Evolutionary conservation across 2,113 vertebrate species (phyloP).

Genomic region (Sarotherodon lohbergeri): DNA sequence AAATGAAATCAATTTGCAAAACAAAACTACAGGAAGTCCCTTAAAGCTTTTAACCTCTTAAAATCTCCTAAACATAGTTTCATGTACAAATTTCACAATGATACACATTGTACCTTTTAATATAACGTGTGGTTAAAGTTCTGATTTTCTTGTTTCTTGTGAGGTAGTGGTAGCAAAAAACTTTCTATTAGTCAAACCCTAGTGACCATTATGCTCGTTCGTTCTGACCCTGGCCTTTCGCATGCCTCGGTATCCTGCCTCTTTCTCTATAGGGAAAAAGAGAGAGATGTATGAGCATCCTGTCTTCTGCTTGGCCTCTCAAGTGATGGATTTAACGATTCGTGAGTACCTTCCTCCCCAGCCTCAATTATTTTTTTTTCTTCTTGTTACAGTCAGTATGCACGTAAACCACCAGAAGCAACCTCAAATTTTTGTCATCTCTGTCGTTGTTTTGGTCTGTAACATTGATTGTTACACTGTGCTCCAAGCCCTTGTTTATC

Average conservation of each 20-base stretch:
- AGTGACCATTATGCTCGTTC: conserved; percentile 72
- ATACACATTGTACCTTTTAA: neutral
- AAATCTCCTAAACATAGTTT: neutral
- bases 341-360: conserved; percentile 96
- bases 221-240: conserved; percentile 95
- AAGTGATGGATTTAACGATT: conserved; percentile 99
- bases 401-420: conserved; percentile 65
- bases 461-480: conserved; percentile 31
- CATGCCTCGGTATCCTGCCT: conserved; percentile 88
- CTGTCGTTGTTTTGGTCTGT: conserved; percentile 83
- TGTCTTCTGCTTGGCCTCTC: conserved; percentile 99
- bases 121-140: neutral
- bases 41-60: neutral
- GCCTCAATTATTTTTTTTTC: conserved; percentile 60
- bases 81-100: neutral
- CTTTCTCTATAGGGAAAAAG: conserved; percentile 99
- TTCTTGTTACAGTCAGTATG: conserved; percentile 68
- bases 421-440: conserved; percentile 67
- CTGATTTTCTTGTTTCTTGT: neutral
- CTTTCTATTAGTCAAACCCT: neutral
- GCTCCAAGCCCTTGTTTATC: conserved; percentile 33
- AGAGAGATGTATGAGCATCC: conserved; percentile 99
- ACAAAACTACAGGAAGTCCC: neutral
- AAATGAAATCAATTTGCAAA: neutral
- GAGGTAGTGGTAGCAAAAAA: neutral